Evolutionary conservation across 2,888 invertebrate species (phyloP).

Genomic region (Muschampia plurimacula): DNA sequence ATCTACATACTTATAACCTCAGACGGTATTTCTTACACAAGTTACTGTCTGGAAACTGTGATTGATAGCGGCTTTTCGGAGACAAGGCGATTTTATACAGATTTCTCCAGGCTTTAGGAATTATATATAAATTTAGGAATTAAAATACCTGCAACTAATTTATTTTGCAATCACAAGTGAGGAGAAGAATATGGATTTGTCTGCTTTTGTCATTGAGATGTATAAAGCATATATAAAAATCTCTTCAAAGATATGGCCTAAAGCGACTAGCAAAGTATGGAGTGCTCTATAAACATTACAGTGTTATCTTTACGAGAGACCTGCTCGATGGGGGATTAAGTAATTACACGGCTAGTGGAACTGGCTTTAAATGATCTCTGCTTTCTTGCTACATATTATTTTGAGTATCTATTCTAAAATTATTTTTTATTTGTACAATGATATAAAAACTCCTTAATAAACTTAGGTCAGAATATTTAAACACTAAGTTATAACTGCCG

Average conservation of each 20-base stretch:
- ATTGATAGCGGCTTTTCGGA: not conserved
- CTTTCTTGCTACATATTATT: constrained; percentile 28
- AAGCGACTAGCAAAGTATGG: constrained; percentile 18
- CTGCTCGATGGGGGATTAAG: constrained; percentile 35
- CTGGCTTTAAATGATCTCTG: constrained; percentile 28
- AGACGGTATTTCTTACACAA: not conserved
- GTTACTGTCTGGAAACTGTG: not conserved
- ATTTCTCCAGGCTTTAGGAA: not conserved
- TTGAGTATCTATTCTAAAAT: not conserved
- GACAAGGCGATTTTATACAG: not conserved
- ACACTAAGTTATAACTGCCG: too few relatives aligned
- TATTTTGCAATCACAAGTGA: too few relatives aligned
- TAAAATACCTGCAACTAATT: too few relatives aligned
- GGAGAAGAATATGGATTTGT: not conserved
- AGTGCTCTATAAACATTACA: constrained; percentile 30
- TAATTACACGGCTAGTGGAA: constrained; percentile 18
- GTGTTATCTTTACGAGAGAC: constrained; percentile 37
- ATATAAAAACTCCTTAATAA: too few relatives aligned
- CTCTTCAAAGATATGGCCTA: constrained; percentile 5
- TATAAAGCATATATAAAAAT: constrained; percentile 1
- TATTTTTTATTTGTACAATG: too few relatives aligned
- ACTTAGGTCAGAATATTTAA: too few relatives aligned
- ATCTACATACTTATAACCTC: not conserved
- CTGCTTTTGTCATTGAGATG: not conserved
- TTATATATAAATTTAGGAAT: too few relatives aligned